A percentile compares a stretch with the other conserved stretches of the same genome.
phyloP scores from a whole-genome alignment of 2,797 vertebrate species.

The Decapterus maruadsi region DNA sequence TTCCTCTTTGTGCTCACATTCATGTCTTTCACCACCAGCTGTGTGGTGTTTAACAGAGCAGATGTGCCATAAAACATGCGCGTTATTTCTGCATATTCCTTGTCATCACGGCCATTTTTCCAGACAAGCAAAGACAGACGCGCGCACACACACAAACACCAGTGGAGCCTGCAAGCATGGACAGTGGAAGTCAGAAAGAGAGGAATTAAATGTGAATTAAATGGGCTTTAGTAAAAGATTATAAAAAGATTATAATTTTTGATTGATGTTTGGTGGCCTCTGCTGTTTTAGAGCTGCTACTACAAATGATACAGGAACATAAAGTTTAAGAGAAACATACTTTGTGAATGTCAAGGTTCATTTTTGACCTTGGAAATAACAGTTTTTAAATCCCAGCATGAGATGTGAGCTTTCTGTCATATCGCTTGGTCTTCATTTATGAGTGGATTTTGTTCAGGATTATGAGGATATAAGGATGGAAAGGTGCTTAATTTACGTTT shows the following conservation, averaged over 20 bases:
- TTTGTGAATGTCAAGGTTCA: neutral
- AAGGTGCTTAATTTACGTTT: neutral
- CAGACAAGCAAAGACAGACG: neutral
- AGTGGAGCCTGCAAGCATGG: neutral
- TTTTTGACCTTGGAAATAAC: neutral
- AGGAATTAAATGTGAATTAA: slow-evolving; percentile 14
- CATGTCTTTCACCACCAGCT: slow-evolving; percentile 28
- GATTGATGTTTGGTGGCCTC: slow-evolving; percentile 39
- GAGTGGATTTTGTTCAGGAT: neutral
- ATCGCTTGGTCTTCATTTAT: neutral
- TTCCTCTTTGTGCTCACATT: neutral
- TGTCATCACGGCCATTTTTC: neutral
- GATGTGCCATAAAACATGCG: slow-evolving; percentile 44
- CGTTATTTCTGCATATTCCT: neutral
- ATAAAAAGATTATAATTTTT: slow-evolving; percentile 4
- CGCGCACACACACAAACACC: slow-evolving; percentile 4
- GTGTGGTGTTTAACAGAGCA: slow-evolving; percentile 44
- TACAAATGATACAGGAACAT: neutral
- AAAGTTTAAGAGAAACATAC: neutral
- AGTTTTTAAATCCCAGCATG: neutral
- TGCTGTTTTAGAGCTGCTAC: slow-evolving; percentile 40
- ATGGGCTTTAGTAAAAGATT: slow-evolving; percentile 25
- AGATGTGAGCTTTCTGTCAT: neutral
- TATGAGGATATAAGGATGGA: neutral
- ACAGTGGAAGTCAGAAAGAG: slow-evolving; percentile 5